Evolutionary conservation across 2,113 vertebrate species (phyloP).

Genomic region (Setophaga petechia): DNA sequence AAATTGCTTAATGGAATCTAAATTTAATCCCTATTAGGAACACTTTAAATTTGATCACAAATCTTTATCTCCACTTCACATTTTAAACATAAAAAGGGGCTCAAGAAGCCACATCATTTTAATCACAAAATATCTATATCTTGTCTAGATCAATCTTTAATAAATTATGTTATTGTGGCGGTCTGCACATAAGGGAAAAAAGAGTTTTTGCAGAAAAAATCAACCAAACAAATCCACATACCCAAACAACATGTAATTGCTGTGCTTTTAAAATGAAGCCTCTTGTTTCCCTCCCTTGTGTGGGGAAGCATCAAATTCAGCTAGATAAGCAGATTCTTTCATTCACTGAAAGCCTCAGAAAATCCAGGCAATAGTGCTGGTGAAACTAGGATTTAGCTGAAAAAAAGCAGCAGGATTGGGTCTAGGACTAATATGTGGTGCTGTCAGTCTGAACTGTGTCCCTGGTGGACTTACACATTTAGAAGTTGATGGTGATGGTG

Average conservation of each 20-base stretch:
- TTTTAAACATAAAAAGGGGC: constrained; percentile 2
- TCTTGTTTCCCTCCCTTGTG: not conserved
- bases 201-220: not conserved
- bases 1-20: constrained; percentile 35
- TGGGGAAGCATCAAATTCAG: not conserved
- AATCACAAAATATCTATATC: not conserved
- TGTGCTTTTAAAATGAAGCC: not conserved
- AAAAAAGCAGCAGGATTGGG: not conserved
- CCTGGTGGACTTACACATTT: not conserved
- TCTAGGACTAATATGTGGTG: not conserved
- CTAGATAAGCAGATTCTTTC: not conserved
- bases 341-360: not conserved
- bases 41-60: constrained; percentile 38
- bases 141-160: not conserved
- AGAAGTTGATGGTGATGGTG: constrained; percentile 30
- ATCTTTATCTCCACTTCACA: constrained; percentile 12
- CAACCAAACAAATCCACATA: not conserved
- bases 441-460: not conserved
- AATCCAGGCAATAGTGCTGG: not conserved
- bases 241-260: not conserved
- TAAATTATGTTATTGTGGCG: not conserved
- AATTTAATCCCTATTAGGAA: constrained; percentile 35
- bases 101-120: not conserved
- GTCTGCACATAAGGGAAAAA: not conserved
- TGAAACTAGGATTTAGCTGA: not conserved